Percentiles rank a stretch among this genome's conserved stretches.
Evolutionary conservation across 2,888 invertebrate genomes (phyloP).

Genomic region (Zaprionus bogoriensis): DNA sequence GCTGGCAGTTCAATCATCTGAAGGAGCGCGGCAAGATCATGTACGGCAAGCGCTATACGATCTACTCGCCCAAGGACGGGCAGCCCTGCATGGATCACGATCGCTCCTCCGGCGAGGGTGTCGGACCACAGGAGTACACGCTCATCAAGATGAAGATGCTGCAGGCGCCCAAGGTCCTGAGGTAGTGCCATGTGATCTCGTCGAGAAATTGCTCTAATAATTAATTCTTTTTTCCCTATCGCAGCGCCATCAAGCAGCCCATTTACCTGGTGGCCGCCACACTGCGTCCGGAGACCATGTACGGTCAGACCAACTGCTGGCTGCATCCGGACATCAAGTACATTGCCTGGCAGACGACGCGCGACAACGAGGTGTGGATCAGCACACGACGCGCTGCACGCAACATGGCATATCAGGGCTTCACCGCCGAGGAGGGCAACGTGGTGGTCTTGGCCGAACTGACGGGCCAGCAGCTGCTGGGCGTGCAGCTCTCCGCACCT

Average conservation of each 20-base stretch:
- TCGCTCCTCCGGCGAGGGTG: conserved; percentile 96
- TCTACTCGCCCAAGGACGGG: conserved; percentile 97
- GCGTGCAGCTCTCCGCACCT: conserved; percentile 92
- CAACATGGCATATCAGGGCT: conserved; percentile 98
- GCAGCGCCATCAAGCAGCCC: conserved; percentile 69
- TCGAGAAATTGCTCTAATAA: background rate
- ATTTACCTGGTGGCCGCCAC: conserved; percentile 95
- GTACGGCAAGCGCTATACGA: conserved; percentile 98
- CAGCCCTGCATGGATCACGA: conserved; percentile 99
- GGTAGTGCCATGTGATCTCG: conserved; percentile 82
- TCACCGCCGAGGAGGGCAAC: conserved; percentile 91
- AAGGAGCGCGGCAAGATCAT: conserved; percentile 94
- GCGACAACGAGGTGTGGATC: conserved; percentile 90
- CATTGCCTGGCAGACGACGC: conserved; percentile 90
- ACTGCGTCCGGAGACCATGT: conserved; percentile 99
- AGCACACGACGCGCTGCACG: conserved; percentile 94
- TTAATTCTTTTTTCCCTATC: background rate
- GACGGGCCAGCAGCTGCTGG: conserved; percentile 90
- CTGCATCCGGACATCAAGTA: conserved; percentile 97
- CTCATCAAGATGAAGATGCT: conserved; percentile 95
- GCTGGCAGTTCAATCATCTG: conserved; percentile 96
- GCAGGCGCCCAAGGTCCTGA: conserved; percentile 85
- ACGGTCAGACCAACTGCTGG: conserved; percentile 99
- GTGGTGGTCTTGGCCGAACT: conserved; percentile 88
- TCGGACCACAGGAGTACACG: conserved; percentile 99